Percentiles rank a stretch among this genome's conserved stretches.
Conservation (phyloP, 2,797 vertebrate species). For the Urocyon cinereoargenteus region DNA sequence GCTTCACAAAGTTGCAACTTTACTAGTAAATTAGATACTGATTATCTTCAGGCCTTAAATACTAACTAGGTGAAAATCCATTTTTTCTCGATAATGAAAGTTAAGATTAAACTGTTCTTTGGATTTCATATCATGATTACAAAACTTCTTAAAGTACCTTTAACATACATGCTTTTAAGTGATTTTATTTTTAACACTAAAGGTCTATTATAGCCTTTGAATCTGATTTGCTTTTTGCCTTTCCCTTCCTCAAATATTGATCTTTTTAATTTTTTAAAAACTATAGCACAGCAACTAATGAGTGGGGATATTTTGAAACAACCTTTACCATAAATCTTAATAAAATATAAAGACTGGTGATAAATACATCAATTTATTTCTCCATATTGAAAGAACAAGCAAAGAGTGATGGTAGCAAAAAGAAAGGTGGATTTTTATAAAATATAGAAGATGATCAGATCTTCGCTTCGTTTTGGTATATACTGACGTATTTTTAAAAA, state of each 20-base stretch:
- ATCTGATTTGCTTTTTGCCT: neutral
- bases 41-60: neutral
- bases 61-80: neutral
- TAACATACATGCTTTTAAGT: neutral
- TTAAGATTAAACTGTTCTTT: neutral
- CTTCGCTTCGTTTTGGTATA: neutral
- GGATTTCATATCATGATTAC: neutral
- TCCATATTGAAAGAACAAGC: neutral
- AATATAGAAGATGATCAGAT: neutral
- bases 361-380: constrained; percentile 10
- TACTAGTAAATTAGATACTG: neutral
- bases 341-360: neutral
- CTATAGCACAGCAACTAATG: neutral
- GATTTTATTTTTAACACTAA: neutral
- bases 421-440: neutral
- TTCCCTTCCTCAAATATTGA: constrained; percentile 18
- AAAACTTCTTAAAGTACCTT: neutral
- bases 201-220: neutral
- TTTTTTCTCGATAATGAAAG: neutral
- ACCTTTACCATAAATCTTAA: neutral
- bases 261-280: neutral
- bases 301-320: neutral
- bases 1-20: neutral
- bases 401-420: neutral
- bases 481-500: neutral